phyloP scores from a whole-genome alignment of 1,140 invertebrate genomes.

The Macrotrachela quadricornifera region DNA sequence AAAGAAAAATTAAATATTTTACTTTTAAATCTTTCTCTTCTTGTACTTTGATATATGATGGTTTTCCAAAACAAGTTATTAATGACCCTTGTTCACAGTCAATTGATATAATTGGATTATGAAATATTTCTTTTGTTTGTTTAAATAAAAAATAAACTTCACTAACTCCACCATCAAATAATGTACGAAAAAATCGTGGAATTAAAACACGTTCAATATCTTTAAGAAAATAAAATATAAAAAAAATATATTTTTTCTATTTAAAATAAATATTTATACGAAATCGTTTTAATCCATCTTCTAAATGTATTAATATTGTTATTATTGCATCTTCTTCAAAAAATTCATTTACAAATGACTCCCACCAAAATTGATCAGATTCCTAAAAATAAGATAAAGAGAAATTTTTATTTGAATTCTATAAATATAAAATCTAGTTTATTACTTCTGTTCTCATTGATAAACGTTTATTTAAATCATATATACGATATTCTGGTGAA shows the following conservation, averaged over 20 bases:
- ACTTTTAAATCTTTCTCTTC: slow-evolving; percentile 69
- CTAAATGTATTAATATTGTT: slow-evolving; percentile 65
- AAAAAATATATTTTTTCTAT: no score
- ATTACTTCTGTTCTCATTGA: slow-evolving; percentile 64
- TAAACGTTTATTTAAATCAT: slow-evolving; percentile 86
- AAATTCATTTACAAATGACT: slow-evolving; percentile 92
- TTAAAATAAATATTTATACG: slow-evolving; percentile 36
- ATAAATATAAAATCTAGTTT: neutral
- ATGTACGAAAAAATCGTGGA: slow-evolving; percentile 90
- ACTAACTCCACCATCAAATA: slow-evolving; percentile 92
- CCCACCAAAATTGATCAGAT: slow-evolving; percentile 58
- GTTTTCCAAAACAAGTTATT: no score
- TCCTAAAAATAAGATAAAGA: slow-evolving; percentile 13
- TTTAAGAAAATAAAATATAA: no score
- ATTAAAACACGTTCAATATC: slow-evolving; percentile 65
- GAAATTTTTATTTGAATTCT: slow-evolving; percentile 41
- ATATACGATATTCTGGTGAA: slow-evolving; percentile 59
- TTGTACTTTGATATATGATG: slow-evolving; percentile 81
- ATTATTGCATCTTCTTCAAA: slow-evolving; percentile 94
- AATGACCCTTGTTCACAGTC: no score
- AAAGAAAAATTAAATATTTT: slow-evolving; percentile 89
- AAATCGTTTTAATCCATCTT: slow-evolving; percentile 84
- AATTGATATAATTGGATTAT: no score
- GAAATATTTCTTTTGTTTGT: slow-evolving; percentile 30
- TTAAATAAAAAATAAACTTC: slow-evolving; percentile 89